These are phyloP conservation scores for Eledona agricola DNA, from an alignment of 2,888 invertebrate genomes.

Conservation along the genomic window DNA sequence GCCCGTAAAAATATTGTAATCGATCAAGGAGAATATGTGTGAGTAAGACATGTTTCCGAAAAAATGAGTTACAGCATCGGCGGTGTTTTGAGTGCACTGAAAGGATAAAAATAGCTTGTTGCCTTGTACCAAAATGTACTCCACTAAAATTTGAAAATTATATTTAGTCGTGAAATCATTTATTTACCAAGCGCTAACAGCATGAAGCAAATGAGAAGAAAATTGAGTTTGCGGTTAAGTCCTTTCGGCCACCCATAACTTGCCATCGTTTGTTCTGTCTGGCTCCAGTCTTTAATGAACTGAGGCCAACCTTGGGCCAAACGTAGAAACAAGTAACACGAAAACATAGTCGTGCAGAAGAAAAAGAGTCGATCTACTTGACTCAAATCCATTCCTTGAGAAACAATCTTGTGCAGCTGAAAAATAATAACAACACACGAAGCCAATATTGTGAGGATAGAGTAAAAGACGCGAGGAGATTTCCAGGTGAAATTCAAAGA, in stretches of 20 bases:
- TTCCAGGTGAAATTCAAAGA: slow-evolving; percentile 38
- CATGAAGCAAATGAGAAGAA: slow-evolving; percentile 3
- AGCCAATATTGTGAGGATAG: slow-evolving; percentile 23
- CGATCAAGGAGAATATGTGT: slow-evolving; percentile 37
- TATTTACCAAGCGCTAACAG: slow-evolving; percentile 5
- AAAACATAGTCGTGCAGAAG: slow-evolving; percentile 22
- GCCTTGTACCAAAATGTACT: slow-evolving; percentile 38
- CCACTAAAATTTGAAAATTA: slow-evolving; percentile 32
- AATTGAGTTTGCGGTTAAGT: slow-evolving; percentile 21
- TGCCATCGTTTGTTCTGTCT: slow-evolving; percentile 25
- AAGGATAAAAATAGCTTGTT: slow-evolving; percentile 35
- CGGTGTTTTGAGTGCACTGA: slow-evolving; percentile 31
- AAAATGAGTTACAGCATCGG: slow-evolving; percentile 39
- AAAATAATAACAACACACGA: slow-evolving; percentile 13
- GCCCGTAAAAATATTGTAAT: slow-evolving; percentile 38
- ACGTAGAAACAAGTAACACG: slow-evolving; percentile 30
- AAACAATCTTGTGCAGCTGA: slow-evolving; percentile 28
- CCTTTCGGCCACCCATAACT: slow-evolving; percentile 35
- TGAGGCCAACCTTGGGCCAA: slow-evolving; percentile 37
- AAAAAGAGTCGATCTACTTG: slow-evolving; percentile 34
- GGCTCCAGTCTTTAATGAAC: slow-evolving; percentile 39
- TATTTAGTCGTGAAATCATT: background rate
- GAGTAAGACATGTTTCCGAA: slow-evolving; percentile 39
- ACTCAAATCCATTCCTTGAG: slow-evolving; percentile 22
- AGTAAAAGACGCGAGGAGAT: slow-evolving; percentile 32